phyloP scores from a whole-genome alignment of 2,113 vertebrate species.

The Ia io region DNA sequence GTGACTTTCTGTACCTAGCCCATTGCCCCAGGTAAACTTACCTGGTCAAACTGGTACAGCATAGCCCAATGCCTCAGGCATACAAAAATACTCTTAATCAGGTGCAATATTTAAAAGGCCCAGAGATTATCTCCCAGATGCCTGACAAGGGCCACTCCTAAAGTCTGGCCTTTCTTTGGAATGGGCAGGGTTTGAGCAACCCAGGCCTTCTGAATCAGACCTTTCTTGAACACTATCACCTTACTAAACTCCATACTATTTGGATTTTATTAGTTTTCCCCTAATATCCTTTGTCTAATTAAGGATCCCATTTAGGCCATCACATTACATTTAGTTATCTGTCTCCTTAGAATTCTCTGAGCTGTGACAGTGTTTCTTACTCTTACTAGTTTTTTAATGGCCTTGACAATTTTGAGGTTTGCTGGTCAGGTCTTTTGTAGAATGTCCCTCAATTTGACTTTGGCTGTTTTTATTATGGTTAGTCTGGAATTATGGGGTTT shows the following conservation, averaged over 20 bases:
- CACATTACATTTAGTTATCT: background rate
- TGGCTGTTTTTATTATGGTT: background rate
- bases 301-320: background rate
- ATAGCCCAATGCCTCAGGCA: background rate
- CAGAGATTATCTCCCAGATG: background rate
- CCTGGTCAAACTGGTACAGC: background rate
- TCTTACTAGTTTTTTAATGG: background rate
- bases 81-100: background rate
- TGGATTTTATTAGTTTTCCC: background rate
- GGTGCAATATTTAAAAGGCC: background rate
- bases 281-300: background rate
- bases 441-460: background rate
- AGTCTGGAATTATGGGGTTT: background rate
- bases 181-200: background rate
- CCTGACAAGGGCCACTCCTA: background rate
- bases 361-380: background rate
- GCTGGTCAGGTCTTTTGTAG: background rate
- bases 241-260: background rate
- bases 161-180: background rate
- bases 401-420: background rate
- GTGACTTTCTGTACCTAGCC: too few species aligned
- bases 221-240: background rate
- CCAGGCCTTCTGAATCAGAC: background rate
- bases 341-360: background rate
- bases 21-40: background rate